phyloP scores from a whole-genome alignment of 2,113 vertebrate genomes.

The Grallaria varia region DNA sequence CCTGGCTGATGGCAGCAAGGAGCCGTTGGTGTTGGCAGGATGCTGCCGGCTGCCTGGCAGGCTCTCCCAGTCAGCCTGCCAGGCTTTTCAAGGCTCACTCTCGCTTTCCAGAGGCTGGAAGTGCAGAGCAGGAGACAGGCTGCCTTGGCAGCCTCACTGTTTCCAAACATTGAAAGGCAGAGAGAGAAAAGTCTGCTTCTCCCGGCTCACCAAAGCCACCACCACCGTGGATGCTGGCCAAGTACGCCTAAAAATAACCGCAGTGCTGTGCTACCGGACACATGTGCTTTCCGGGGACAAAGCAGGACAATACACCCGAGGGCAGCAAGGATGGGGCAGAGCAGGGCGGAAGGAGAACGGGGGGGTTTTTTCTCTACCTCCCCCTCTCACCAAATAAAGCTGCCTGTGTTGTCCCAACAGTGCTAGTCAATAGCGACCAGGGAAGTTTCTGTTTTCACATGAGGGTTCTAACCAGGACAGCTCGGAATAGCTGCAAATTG shows the following conservation, averaged over 20 bases:
- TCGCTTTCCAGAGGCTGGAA: constrained; percentile 59
- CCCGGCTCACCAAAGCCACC: constrained; percentile 38
- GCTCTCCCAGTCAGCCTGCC: not conserved
- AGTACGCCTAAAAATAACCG: constrained; percentile 43
- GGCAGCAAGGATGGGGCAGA: not conserved
- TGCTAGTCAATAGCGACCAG: not conserved
- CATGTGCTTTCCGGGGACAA: not conserved
- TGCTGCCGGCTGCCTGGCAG: constrained; percentile 31
- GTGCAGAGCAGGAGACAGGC: constrained; percentile 40
- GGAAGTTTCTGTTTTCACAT: not conserved
- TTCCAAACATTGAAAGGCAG: constrained; percentile 67
- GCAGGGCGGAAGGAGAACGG: not conserved
- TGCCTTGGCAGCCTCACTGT: constrained; percentile 67
- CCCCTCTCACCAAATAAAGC: not conserved
- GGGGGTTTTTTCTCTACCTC: not conserved
- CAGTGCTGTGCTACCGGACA: constrained; percentile 33
- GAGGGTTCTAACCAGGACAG: not conserved
- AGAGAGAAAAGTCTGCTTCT: constrained; percentile 63
- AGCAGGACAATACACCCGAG: not conserved
- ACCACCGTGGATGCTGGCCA: constrained; percentile 19
- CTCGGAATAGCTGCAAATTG: constrained; percentile 12
- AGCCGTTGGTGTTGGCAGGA: constrained; percentile 37
- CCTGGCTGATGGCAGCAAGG: not conserved
- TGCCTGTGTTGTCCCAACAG: not conserved
- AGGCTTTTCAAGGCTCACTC: constrained; percentile 55